Conservation (phyloP, 1,140 invertebrate species). For the Bombus pyrosoma region DNA sequence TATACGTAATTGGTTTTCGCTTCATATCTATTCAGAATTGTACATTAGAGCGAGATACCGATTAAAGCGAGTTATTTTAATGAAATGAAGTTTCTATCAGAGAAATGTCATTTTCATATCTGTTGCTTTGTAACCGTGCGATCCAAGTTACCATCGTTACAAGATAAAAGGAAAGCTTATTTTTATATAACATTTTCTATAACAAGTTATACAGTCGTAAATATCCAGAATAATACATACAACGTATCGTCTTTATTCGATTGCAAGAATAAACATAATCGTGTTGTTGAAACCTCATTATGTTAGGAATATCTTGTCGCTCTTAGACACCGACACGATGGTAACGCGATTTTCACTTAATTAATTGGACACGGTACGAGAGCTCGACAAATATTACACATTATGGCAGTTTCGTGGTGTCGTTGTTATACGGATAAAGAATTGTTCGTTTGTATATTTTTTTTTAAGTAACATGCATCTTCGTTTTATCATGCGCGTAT, state of each 20-base stretch:
- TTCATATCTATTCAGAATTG: too few species aligned
- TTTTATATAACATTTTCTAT: too few species aligned
- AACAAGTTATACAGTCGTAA: too few species aligned
- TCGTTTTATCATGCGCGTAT: slow-evolving; percentile 11
- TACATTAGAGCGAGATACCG: too few species aligned
- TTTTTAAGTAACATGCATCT: background rate
- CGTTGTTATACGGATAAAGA: background rate
- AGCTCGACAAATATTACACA: slow-evolving; percentile 50
- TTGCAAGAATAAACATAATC: slow-evolving; percentile 3
- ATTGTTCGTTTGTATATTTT: background rate
- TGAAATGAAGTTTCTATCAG: too few species aligned
- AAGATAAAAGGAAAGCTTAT: background rate
- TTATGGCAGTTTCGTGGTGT: background rate
- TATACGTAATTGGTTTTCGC: too few species aligned
- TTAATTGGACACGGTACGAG: slow-evolving; percentile 34
- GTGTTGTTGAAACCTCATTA: background rate
- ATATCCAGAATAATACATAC: background rate
- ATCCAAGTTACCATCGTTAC: too few species aligned
- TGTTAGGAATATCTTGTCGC: slow-evolving; percentile 15
- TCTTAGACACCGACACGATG: background rate
- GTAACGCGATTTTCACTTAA: slow-evolving; percentile 57
- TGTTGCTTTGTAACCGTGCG: background rate
- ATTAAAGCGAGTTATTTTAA: too few species aligned
- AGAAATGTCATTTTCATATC: background rate
- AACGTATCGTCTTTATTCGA: background rate